Percentiles rank a stretch among this genome's conserved stretches.
These are phyloP conservation scores for Pica pica DNA, from an alignment of 2,113 vertebrate genomes.

Conservation along the genomic window DNA sequence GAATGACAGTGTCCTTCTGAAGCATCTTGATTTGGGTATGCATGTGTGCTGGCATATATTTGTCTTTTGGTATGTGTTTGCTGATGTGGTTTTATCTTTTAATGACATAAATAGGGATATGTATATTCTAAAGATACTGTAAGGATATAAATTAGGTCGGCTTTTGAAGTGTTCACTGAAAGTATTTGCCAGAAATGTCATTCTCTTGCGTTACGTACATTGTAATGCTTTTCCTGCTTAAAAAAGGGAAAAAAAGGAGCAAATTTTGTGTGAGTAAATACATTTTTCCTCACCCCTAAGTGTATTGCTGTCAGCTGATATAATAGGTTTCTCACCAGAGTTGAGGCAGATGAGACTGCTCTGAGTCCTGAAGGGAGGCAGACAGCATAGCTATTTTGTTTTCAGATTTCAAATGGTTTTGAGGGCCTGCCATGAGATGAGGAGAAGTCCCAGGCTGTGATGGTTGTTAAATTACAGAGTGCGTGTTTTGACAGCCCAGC, in stretches of 20 bases:
- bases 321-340: conserved; percentile 19
- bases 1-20: background rate
- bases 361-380: conserved; percentile 9
- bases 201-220: background rate
- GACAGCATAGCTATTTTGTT: conserved; percentile 33
- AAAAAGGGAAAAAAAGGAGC: background rate
- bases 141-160: background rate
- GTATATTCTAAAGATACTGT: background rate
- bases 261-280: conserved; percentile 36
- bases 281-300: background rate
- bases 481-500: background rate
- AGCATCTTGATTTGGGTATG: background rate
- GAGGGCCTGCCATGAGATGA: background rate
- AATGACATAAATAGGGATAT: background rate
- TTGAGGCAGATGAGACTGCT: conserved; percentile 7
- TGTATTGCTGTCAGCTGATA: background rate
- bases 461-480: conserved; percentile 14
- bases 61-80: background rate
- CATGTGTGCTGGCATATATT: background rate
- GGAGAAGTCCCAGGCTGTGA: background rate
- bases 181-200: background rate
- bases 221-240: background rate
- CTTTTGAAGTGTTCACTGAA: background rate
- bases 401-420: conserved; percentile 19
- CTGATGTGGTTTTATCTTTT: background rate